Base-by-base conservation (phyloP, 1,140 invertebrate species). In the Danaus plexippus region DNA sequence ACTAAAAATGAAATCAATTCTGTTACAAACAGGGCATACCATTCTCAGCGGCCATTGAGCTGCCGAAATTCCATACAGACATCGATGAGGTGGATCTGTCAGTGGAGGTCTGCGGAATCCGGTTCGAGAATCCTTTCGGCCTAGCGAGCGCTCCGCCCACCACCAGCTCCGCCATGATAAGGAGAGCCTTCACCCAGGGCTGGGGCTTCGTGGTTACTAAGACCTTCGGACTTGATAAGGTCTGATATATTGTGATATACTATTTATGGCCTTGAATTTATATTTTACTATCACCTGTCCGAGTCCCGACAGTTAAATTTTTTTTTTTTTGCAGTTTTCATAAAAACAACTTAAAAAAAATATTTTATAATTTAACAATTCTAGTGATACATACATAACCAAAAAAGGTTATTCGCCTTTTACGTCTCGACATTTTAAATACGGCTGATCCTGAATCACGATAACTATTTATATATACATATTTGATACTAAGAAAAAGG, bases 191-290 rank as follows among this genome's bases (percentile, higher is more conserved):
- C 77, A 92, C 98, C 86, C 94, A 96, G 66, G 98, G 98, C 1
- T 99, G 98, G 98, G 95, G 91, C 3, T 99, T 98, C 80, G 95
- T 93, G 52, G 92, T 99, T 1, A 99, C 97, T 0, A 99, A 99
- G 88, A 99, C 98, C 0, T 99, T 97, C 83, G 89, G 92, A 9
- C 86, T 99, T 5, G 95, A 99, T 81, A 99, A 99, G 89, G 95
- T 95, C 15, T 15, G 15, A 3, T 15, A 15, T 32, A 32, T 32
- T 32, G 7, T 7, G 0, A 6, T 32, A 32, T 32, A 32, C 22
- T 32, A 32, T 32, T 6, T 22, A 6, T 22, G 18, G 2, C 18
- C 22, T 2, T 32, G 22, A 32, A 32, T 32, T 7, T 32, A 32
- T 2, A 32, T 32, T 32, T 6, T 7, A 32, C 22, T 32, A 32